Percentiles rank a stretch among this genome's conserved stretches.
Conservation (phyloP, 2,888 invertebrate genomes). For the Pantelozetes paolii region DNA sequence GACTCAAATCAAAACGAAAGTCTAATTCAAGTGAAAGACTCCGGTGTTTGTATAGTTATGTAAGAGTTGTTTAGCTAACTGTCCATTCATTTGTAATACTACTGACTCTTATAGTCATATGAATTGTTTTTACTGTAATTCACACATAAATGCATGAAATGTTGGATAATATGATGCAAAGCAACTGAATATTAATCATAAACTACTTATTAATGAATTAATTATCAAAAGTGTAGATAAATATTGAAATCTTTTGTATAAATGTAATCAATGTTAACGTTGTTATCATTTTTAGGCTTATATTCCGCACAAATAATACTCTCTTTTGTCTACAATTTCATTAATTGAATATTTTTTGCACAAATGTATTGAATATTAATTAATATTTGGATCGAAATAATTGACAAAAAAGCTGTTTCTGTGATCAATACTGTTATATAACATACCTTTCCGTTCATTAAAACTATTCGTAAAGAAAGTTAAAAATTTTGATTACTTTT, state of each 20-base stretch:
- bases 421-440: slow-evolving; percentile 27
- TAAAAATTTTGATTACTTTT: too few relatives aligned
- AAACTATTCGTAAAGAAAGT: too few relatives aligned
- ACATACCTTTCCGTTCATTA: neutral
- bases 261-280: slow-evolving; percentile 24
- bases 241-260: neutral
- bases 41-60: slow-evolving; percentile 33
- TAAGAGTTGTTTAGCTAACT: neutral
- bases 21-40: neutral
- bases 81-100: neutral
- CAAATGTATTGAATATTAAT: neutral
- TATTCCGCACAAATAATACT: slow-evolving; percentile 3
- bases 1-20: slow-evolving; percentile 8
- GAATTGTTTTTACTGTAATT: neutral
- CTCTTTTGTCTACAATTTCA: neutral
- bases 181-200: neutral
- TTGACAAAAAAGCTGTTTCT: slow-evolving; percentile 30
- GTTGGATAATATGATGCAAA: neutral
- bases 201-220: neutral
- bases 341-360: slow-evolving; percentile 12
- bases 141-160: neutral
- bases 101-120: neutral
- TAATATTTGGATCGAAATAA: too few relatives aligned
- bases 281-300: neutral
- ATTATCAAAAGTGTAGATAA: neutral